Base-by-base conservation (phyloP, 2,797 vertebrate genomes). In the Muscicapa comitata region DNA sequence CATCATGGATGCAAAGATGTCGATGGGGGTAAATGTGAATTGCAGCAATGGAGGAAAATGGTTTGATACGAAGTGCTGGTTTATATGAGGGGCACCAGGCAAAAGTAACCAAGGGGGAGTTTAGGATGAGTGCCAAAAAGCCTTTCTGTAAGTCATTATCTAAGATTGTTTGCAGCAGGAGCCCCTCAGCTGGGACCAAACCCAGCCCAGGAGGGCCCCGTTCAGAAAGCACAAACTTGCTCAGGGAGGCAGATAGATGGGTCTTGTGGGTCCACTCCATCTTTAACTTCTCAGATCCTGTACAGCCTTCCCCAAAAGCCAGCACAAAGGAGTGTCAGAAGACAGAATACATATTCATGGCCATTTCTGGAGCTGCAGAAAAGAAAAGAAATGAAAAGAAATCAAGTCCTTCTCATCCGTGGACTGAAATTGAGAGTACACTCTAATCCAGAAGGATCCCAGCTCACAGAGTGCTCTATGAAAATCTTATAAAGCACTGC, bases 361-460 rank as follows among this genome's bases (percentile, higher is more conserved):
- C 13, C 53, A 9, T 88, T 96, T 95, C 94, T 87, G 62, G 94
- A 95, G 76, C 84, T 59, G 92, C 91, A 87, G 45, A 45, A 45
- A 45, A 13, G 21, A 45, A 45, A 45, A 45, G 11, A 45, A 67
- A 94, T 96, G 96, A 97, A 97, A 96, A 72, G 92, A 97, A 97
- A 94, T 94, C 95, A 91, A 97, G 68, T 76, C 18, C 4, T 94
- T 95, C 91, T 94, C 84, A 90, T 94, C 95, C 48, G 12, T 51
- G 94, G 96, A 71, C 94, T 96, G 95, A 91, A 97, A 95, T 40
- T 68, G 96, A 95, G 95, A 97, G 90, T 82, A 92, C 79, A n/a
- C 54, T 87, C 73, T 85, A 91, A 96, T 90, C 94, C 74, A 80
- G 76, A 92, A 94, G 85, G 92, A 97, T 90, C 85, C 66, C 93